A percentile compares a stretch with the other conserved stretches of the same genome.
Evolutionary conservation across 2,797 vertebrate genomes (phyloP).

Genomic region (Platyrinchus mystaceus): DNA sequence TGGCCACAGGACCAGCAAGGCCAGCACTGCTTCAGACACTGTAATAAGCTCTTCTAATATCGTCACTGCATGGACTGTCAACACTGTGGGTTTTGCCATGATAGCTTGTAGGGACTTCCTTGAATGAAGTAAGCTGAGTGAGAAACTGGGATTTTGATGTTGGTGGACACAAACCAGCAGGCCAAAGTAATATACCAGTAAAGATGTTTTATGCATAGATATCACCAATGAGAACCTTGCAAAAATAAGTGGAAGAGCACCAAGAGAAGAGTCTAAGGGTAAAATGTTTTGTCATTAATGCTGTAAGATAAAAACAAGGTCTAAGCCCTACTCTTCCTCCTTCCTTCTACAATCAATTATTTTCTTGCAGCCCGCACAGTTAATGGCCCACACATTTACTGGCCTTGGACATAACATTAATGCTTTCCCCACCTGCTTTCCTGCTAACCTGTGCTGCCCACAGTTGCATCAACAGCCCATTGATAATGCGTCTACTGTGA

Average conservation of each 20-base stretch:
- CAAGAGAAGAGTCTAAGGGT: background rate
- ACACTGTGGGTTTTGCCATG: background rate
- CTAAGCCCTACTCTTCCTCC: background rate
- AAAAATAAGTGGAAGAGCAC: background rate
- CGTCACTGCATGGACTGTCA: background rate
- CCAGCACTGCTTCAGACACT: background rate
- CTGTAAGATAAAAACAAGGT: background rate
- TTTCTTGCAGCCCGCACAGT: background rate
- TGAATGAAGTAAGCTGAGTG: background rate
- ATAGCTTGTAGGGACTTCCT: background rate
- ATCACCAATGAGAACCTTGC: background rate
- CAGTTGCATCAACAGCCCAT: background rate
- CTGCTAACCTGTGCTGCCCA: background rate
- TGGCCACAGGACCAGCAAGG: rapidly evolving
- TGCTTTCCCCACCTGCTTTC: background rate
- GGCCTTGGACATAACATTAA: background rate
- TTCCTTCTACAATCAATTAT: background rate
- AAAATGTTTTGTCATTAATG: background rate
- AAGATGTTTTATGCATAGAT: background rate
- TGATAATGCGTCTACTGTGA: rapidly evolving
- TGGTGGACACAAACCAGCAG: background rate
- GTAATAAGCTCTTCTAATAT: background rate
- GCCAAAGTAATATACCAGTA: background rate
- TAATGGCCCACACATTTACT: background rate
- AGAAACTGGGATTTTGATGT: background rate